Evolutionary conservation across 2,888 invertebrate species (phyloP), one percentile per base, ranked within the genome.

Genomic region (Copidosoma aretas): DNA sequence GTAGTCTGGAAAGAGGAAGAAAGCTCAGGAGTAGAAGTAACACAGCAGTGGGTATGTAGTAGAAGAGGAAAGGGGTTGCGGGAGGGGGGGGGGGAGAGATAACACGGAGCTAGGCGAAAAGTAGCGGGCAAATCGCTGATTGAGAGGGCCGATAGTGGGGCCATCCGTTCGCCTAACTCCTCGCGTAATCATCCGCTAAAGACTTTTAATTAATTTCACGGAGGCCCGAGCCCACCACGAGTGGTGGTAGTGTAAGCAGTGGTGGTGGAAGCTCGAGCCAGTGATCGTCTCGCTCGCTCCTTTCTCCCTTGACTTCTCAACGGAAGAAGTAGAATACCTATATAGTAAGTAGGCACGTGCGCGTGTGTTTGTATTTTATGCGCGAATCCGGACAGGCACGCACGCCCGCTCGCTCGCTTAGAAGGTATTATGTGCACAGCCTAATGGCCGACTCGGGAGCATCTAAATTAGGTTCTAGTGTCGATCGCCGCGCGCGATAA

Each of bases 131-230:
- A 64, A 67, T 62, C 64, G 61, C 60, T 64, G 70, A 70, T 70
- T 53, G 43, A 32, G 49, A 41, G 21, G 19, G 17, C 57, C 57
- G 70, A 70, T 70, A 70, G 24, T 10, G 21, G 54, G 41, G 32
- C 52, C 56, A 51, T 39, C 56, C 21, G 53, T 49, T 25, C 41
- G 19, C 53, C 52, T 32, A 58, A 56, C 64, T 57, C 62, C 46
- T 46, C 71, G 59, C 62, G 71, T 66, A 66, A 71, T 71, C 68
- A 68, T 68, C 54, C 67, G 59, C 71, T 71, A 67, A 69, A 71
- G 69, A 71, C 69, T 71, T 71, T 71, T 69, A 71, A 71, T 71
- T 69, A 69, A 71, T 71, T 71, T 69, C 67, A 59, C 43, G 57
- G 60, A 53, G 32, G 54, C 65, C 46, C 41, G n/a, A 32, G 52